A percentile compares a stretch with the other conserved stretches of the same genome.
Conservation (phyloP, 92 coral and sea anemone genomes). For the Zoanthus sansibaricus region DNA sequence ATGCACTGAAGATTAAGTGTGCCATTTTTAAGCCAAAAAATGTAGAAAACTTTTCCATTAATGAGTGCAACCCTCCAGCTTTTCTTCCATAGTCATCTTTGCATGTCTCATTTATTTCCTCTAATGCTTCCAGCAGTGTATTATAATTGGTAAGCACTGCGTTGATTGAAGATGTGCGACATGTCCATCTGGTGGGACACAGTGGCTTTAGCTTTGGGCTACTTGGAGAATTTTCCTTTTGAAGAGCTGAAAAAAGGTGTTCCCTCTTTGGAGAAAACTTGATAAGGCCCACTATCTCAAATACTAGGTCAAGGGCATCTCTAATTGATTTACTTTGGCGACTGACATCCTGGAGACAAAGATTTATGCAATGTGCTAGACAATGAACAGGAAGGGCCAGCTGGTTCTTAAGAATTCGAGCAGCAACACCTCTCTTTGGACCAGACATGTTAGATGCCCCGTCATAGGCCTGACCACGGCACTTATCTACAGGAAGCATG, state of each 20-base stretch:
- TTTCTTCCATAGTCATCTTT: conserved; percentile 37
- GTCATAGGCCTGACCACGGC: conserved; percentile 5
- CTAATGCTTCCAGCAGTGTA: conserved; percentile 10
- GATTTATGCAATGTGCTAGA: conserved; percentile 41
- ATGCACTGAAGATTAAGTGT: conserved; percentile 35
- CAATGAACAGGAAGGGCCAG: conserved; percentile 29
- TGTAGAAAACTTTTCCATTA: conserved; percentile 42
- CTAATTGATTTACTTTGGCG: conserved; percentile 29
- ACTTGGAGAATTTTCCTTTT: neutral
- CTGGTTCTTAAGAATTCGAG: neutral
- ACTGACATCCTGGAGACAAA: conserved; percentile 49
- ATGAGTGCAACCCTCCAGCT: conserved; percentile 29
- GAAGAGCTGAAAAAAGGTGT: conserved; percentile 24
- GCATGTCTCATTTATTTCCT: conserved; percentile 28
- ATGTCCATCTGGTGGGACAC: conserved; percentile 47
- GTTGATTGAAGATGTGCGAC: conserved; percentile 28
- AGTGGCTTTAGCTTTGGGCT: conserved; percentile 12
- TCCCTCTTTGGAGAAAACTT: conserved; percentile 34
- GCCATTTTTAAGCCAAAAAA: conserved; percentile 43
- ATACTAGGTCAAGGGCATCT: conserved; percentile 34
- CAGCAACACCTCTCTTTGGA: neutral
- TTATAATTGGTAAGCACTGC: conserved; percentile 39
- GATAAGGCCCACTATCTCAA: conserved; percentile 36
- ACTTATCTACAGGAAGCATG: neutral
- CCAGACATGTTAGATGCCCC: neutral